Base-by-base conservation (phyloP, 2,888 invertebrate species). In the Apotomis turbidana region DNA sequence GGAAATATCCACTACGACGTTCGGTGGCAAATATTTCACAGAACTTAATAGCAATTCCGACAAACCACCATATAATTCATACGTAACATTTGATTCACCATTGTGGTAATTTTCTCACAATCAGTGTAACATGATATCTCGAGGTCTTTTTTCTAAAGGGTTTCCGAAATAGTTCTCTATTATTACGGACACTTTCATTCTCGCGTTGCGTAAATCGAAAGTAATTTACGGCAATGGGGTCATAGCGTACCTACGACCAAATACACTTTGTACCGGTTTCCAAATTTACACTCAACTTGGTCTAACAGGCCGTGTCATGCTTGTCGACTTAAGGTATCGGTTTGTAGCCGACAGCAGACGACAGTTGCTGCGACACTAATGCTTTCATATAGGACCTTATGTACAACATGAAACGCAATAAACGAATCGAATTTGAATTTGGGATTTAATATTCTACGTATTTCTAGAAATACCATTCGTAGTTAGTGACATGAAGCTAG, bases 181-280 rank as follows among this genome's bases (percentile, higher is more conserved):
- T 44, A 36, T 71, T 54, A 54, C 55, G 59, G 60, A 55, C 59
- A 61, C 66, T 67, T 66, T 61, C 66, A 49, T 67, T 71, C 66
- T 59, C 66, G 46, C 46, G n/a, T 67, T 61, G 61, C 49, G 60
- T 61, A 61, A 71, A 46, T 27, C 36, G 36, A 44, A 13, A 57
- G 66, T 66, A 55, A 57, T 46, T 57, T 66, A 27, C 27, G 57
- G 12, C 66, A 66, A 66, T 55, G 66, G 54, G 41, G 55, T 55
- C 55, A 54, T 66, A 36, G 46, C 41, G 49, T 49, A 44, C 44
- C 10, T 44, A 61, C 61, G 44, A 41, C 15, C 41, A 51, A 63
- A 63, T 36, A 9, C 27, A 27, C 8, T n/a, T 38, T 8, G 62
- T 41, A 41, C 4, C 41, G 6, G 3, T 41, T 6, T 41, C 27